phyloP scores from a whole-genome alignment of 1,140 invertebrate genomes.

The Venturia canescens region DNA sequence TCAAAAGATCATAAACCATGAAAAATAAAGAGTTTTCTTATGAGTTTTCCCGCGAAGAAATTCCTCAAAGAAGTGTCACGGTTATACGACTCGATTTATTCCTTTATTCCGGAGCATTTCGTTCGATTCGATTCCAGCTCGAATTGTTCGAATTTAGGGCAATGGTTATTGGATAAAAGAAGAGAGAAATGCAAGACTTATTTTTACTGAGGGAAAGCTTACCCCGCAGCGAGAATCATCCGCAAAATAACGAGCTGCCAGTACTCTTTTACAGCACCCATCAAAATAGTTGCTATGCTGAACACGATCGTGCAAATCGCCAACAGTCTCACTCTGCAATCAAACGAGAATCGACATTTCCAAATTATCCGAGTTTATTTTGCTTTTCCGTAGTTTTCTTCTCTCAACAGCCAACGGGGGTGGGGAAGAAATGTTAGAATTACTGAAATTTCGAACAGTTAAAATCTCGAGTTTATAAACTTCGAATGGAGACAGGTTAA shows the following conservation, averaged over 20 bases:
- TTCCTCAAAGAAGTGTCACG: neutral
- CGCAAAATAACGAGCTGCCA: constrained; percentile 93
- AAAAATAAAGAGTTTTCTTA: neutral
- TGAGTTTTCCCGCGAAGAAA: neutral
- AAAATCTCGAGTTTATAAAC: too few species aligned
- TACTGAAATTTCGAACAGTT: too few species aligned
- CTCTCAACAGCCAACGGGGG: too few species aligned
- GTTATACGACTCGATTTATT: neutral
- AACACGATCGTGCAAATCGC: constrained; percentile 88
- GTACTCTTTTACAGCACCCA: constrained; percentile 89
- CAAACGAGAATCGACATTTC: constrained; percentile 5
- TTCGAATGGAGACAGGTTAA: too few species aligned
- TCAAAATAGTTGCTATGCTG: constrained; percentile 88
- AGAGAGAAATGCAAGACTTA: neutral
- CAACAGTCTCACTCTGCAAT: constrained; percentile 84
- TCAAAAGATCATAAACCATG: constrained; percentile 13
- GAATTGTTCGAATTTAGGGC: neutral
- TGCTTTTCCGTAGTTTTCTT: neutral
- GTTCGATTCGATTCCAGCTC: neutral
- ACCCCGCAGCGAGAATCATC: constrained; percentile 92
- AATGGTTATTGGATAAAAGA: neutral
- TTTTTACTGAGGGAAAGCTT: constrained; percentile 60
- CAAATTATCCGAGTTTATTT: neutral
- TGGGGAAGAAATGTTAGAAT: too few species aligned
- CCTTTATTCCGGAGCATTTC: constrained; percentile 6